These are phyloP conservation scores for Uria lomvia DNA, from an alignment of 2,113 vertebrate genomes.

Conservation along the genomic window DNA sequence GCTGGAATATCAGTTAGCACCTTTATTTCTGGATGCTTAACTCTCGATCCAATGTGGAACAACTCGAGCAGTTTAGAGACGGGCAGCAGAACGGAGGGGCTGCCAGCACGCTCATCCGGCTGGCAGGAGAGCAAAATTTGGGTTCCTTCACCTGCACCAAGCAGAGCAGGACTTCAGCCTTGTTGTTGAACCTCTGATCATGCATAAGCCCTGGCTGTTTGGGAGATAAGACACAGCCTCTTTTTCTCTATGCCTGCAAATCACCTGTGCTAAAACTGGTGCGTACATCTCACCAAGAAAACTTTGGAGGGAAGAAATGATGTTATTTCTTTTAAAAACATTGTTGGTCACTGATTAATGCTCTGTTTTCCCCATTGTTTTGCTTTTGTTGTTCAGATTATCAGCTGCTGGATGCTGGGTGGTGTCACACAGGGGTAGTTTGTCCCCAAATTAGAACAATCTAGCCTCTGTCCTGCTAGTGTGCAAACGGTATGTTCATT, in stretches of 20 bases:
- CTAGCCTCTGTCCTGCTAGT: not conserved
- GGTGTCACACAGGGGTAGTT: not conserved
- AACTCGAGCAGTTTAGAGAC: not conserved
- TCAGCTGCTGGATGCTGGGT: not conserved
- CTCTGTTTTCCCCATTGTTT: not conserved
- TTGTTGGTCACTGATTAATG: not conserved
- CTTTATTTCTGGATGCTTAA: not conserved
- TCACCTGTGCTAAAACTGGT: not conserved
- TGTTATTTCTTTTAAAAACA: not conserved
- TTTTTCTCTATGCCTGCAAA: not conserved
- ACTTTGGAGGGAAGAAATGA: not conserved
- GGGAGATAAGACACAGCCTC: not conserved
- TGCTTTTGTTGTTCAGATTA: not conserved
- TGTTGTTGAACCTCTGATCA: not conserved
- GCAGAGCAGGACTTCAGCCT: not conserved
- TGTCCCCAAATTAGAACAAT: not conserved
- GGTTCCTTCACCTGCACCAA: not conserved
- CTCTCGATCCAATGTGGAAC: not conserved
- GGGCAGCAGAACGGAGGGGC: not conserved
- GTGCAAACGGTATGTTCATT: not conserved
- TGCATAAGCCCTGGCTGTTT: fast-evolving
- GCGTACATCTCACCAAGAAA: not conserved
- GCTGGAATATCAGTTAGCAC: not conserved
- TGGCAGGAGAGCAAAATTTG: not conserved
- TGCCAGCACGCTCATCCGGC: not conserved